phyloP scores from a whole-genome alignment of 2,888 invertebrate genomes.

The Pollenia amentaria region DNA sequence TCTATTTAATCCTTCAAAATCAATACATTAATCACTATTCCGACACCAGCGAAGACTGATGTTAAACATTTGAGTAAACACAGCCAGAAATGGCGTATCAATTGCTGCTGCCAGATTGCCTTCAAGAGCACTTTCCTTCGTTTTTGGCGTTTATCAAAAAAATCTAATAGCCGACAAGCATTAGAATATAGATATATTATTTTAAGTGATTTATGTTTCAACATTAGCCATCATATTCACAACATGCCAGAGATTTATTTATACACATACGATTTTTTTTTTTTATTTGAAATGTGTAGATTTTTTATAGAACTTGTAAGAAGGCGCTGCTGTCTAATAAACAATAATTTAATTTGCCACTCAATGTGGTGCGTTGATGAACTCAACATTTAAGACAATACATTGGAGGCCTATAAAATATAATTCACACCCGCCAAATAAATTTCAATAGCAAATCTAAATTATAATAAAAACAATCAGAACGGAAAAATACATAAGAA shows the following conservation, averaged over 20 bases:
- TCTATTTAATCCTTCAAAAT: constrained; percentile 45
- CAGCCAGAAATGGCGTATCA: constrained; percentile 32
- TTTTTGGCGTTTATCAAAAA: not conserved
- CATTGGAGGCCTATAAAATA: not conserved
- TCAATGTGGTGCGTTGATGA: constrained; percentile 22
- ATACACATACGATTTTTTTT: not conserved
- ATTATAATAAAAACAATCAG: constrained; percentile 41
- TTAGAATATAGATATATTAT: constrained; percentile 31
- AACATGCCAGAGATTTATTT: constrained; percentile 53
- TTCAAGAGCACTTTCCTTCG: constrained; percentile 16
- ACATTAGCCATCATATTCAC: constrained; percentile 66
- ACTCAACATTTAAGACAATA: constrained; percentile 26
- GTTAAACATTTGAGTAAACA: constrained; percentile 64
- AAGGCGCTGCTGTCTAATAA: constrained; percentile 43
- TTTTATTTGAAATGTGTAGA: not conserved
- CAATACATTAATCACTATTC: constrained; percentile 56
- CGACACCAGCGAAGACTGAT: constrained; percentile 41
- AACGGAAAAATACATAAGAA: constrained; percentile 8
- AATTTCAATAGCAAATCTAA: constrained; percentile 57
- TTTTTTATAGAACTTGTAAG: not conserved
- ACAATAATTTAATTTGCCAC: constrained; percentile 66
- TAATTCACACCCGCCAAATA: constrained; percentile 58
- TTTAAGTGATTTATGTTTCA: constrained; percentile 69
- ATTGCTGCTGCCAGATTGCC: not conserved
- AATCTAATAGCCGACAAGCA: constrained; percentile 11